Base-by-base conservation (phyloP, 2,113 vertebrate species). In the rat (Rattus norvegicus) region DNA sequence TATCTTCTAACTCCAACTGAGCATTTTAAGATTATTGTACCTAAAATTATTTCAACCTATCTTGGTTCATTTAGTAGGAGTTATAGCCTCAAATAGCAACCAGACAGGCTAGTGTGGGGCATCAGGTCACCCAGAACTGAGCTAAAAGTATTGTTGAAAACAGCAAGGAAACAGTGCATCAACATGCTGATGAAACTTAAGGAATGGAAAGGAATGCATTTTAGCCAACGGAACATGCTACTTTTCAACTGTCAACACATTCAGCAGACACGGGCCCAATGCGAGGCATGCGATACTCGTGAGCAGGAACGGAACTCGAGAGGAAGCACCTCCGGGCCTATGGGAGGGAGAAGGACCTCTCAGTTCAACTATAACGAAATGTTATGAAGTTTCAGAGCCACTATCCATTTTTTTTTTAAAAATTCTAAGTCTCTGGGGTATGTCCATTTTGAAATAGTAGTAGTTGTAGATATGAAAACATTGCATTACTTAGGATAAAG, bases 331-430 rank as follows among this genome's bases (percentile, higher is more conserved):
- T 84, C 92, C 85, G 73, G 90, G 90, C 83, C 56, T 52, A 8
- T 47, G n/a, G 75, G 72, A 73, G 76, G 61, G 61, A 10, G 39
- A 86, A 12, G 49, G 67, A 30, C 56, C 54, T 93, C 70, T 94
- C 6, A 67, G 79, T 67, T 93, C 33, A 52, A 70, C 19, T 7
- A 9, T 84, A 93, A 95, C 91, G 43, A 91, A 88, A 93, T 84
- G 54, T 85, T 87, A 76, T 63, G 92, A 93, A 91, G 92, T 92
- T 84, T 85, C 70, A 92, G 96, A 98, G 98, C 98, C 98, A 98
- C 97, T 98, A 98, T 98, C 98, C 98, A 99, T 98, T 98, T 98
- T 67, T n/a, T 94, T 67, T 67, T 67, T 54, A 54, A 52, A 52
- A 39, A 0, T 0, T 39, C 81, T 73, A 33, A 12, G 94, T 61